Percentiles rank a stretch among this genome's conserved stretches.
Evolutionary conservation across 2,888 invertebrate species (phyloP).

Genomic region (Pristionchus fissidentatus): DNA sequence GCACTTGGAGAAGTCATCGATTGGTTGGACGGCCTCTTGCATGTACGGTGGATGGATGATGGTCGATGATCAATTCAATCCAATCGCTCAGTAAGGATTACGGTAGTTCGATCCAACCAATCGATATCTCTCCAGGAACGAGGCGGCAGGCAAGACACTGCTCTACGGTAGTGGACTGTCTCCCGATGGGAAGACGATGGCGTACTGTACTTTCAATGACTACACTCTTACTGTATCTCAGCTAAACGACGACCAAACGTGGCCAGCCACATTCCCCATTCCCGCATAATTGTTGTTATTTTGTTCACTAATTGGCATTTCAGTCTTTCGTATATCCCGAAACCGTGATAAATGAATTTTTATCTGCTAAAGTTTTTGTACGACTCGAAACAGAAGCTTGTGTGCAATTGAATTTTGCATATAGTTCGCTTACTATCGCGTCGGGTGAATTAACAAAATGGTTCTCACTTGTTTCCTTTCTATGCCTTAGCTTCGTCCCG

Average conservation of each 20-base stretch:
- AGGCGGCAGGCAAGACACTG: constrained; percentile 29
- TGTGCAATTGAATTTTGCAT: too few relatives aligned
- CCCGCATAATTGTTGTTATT: constrained; percentile 5
- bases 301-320: too few relatives aligned
- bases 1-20: constrained; percentile 24
- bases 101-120: not conserved
- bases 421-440: too few relatives aligned
- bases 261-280: constrained; percentile 6
- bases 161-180: constrained; percentile 39
- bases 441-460: too few relatives aligned
- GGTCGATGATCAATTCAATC: constrained; percentile 15
- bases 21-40: constrained; percentile 39
- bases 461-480: too few relatives aligned
- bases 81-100: constrained; percentile 19
- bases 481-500: too few relatives aligned
- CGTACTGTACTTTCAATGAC: constrained; percentile 47
- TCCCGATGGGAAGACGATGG: constrained; percentile 37
- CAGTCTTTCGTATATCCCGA: not conserved
- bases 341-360: not conserved
- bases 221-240: constrained; percentile 32
- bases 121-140: constrained; percentile 1
- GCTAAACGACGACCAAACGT: not conserved
- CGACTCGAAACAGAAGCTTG: too few relatives aligned
- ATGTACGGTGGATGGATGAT: constrained; percentile 49
- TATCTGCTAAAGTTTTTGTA: too few relatives aligned